phyloP scores from a whole-genome alignment of 1,140 invertebrate species.

The Microplitis demolitor region DNA sequence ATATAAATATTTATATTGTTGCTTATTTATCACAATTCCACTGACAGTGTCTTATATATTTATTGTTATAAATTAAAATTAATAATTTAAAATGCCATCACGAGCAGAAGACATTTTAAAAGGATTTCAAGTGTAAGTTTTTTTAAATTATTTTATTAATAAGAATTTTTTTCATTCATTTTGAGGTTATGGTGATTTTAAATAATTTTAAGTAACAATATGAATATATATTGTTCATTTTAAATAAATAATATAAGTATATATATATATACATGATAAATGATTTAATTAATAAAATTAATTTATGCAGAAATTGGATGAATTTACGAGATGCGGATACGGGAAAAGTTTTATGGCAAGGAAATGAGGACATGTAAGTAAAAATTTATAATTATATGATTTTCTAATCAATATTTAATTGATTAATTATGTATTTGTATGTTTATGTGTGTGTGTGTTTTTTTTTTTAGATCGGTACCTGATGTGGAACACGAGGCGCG shows the following conservation, averaged over 20 bases:
- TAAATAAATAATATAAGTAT: neutral
- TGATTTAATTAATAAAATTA: slow-evolving; percentile 17
- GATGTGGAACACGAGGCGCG: slow-evolving; percentile 93
- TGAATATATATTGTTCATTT: too few species aligned
- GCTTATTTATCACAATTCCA: too few species aligned
- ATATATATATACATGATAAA: slow-evolving; percentile 11
- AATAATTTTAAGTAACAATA: neutral
- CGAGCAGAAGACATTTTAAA: slow-evolving; percentile 71
- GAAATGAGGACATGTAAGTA: slow-evolving; percentile 92
- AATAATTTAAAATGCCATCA: slow-evolving; percentile 52
- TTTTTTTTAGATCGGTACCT: slow-evolving; percentile 69
- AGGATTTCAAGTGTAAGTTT: slow-evolving; percentile 73
- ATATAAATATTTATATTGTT: too few species aligned
- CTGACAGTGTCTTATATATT: too few species aligned
- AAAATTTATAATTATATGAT: neutral
- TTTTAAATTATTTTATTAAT: slow-evolving; percentile 12
- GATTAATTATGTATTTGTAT: too few species aligned
- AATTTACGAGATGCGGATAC: slow-evolving; percentile 94
- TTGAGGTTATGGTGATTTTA: slow-evolving; percentile 3
- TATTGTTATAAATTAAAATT: too few species aligned
- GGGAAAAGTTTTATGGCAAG: slow-evolving; percentile 97
- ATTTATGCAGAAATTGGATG: slow-evolving; percentile 90
- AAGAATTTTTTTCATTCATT: neutral
- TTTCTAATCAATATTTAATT: too few species aligned
- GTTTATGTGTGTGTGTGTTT: neutral